These are phyloP conservation scores for Gyps fulvus DNA, from an alignment of 2,113 vertebrate genomes.

Conservation along the genomic window DNA sequence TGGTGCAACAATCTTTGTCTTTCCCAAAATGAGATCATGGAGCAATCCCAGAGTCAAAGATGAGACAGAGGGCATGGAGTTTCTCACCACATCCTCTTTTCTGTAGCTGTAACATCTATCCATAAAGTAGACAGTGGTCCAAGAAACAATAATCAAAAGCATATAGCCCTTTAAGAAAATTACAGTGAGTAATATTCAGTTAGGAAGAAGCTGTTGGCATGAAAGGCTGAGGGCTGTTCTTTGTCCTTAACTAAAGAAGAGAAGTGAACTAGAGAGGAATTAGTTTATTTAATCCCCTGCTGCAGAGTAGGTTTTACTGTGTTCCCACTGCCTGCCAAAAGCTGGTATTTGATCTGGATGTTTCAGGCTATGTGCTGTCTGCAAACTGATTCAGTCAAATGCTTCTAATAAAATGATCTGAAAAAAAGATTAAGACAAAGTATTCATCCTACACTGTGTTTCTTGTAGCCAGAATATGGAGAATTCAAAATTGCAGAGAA, in stretches of 20 bases:
- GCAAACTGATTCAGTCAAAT: background rate
- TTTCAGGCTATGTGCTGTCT: background rate
- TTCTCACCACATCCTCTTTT: background rate
- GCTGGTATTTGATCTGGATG: background rate
- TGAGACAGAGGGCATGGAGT: background rate
- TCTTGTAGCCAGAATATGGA: slow-evolving; percentile 92
- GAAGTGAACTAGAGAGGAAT: background rate
- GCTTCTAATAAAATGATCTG: background rate
- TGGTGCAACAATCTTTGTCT: background rate
- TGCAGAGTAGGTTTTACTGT: background rate
- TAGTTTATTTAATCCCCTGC: background rate
- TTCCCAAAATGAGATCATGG: background rate
- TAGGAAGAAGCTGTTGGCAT: background rate
- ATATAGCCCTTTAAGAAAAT: background rate
- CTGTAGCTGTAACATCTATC: background rate
- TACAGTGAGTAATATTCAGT: background rate
- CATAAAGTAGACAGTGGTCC: rapidly evolving
- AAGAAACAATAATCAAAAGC: background rate
- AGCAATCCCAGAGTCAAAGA: background rate
- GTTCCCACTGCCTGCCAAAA: background rate
- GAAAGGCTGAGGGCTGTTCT: background rate
- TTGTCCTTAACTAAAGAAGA: background rate
- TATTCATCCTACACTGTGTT: background rate
- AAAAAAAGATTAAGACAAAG: background rate
- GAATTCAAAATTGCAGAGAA: slow-evolving; percentile 99